Base-by-base conservation (phyloP, 53 echinoderm and acorn worm genomes). In the Paracentrotus lividus region DNA sequence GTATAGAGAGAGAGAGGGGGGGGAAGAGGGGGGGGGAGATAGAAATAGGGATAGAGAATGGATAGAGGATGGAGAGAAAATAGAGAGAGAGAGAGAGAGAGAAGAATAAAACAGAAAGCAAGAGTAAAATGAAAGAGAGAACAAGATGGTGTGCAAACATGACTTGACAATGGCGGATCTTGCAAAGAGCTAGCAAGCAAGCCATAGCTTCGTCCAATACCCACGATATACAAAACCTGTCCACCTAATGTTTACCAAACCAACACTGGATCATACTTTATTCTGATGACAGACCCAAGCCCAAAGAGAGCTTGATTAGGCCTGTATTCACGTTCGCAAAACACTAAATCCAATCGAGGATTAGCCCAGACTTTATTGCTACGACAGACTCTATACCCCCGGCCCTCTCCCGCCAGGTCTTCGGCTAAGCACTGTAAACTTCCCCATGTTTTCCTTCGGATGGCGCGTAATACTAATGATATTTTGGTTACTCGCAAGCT, bases 391-490 rank as follows among this genome's bases (percentile, higher is more conserved):
- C 56, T 56, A n/a, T n/a, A n/a, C n/a, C n/a, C n/a, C n/a, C n/a
- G n/a, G 32, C 38, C 86, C 8, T 86, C 56, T 5, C 47, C 26
- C n/a, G 1, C 47, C 27, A 51, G 47, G 47, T 10, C 85, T 49
- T 47, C 27, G 36, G 1, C 26, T 47, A 12, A 33, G 21, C 18
- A 29, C 26, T 53, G 86, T 52, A 52, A 86, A 86, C 86, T 34
- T 27, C 55, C 33, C 54, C 34, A 23, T 86, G 86, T 86, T 86
- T 55, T 86, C 86, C 20, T 86, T 86, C 15, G 18, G 44, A 52
- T 8, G 8, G 53, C 86, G 86, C 86, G 55, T 86, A 86, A 56
- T 52, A 54, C 86, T 86, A 86, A 86, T 86, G 53, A 86, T 86
- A 55, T 55, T 86, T 52, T 86, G 53, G 86, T 86, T 86, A 38